Evolutionary conservation across 2,113 vertebrate genomes (phyloP).

Genomic region (Stictonetta naevosa): DNA sequence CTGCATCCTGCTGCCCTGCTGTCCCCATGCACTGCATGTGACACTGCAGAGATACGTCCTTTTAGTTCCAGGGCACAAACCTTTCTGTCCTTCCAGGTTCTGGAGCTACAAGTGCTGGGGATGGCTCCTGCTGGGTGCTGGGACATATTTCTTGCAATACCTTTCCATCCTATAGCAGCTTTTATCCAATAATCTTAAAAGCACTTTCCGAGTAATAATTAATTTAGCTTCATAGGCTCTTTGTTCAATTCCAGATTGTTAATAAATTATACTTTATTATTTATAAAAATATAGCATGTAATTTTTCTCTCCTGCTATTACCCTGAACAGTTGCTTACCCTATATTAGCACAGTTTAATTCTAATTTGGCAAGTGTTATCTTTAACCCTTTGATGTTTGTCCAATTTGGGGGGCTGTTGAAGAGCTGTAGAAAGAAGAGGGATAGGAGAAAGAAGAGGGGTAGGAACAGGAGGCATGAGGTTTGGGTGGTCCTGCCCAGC

Average conservation of each 20-base stretch:
- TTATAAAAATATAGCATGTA: slow-evolving; percentile 43
- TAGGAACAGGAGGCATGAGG: fast-evolving
- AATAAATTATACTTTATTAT: slow-evolving; percentile 69
- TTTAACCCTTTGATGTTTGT: background rate
- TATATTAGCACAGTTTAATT: slow-evolving; percentile 10
- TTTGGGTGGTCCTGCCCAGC: background rate
- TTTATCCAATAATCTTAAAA: slow-evolving; percentile 45
- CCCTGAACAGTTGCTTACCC: slow-evolving; percentile 13
- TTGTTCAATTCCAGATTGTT: slow-evolving; percentile 63
- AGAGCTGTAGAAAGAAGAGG: background rate
- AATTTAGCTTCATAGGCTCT: slow-evolving; percentile 52
- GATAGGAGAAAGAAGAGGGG: background rate
- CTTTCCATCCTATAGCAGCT: background rate
- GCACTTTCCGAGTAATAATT: slow-evolving; percentile 48
- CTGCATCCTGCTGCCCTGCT: fast-evolving
- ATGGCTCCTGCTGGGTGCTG: background rate
- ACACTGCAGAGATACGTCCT: background rate
- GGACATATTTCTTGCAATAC: fast-evolving
- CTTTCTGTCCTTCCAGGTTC: background rate
- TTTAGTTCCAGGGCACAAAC: background rate
- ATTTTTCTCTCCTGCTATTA: slow-evolving; percentile 15
- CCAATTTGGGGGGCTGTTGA: fast-evolving
- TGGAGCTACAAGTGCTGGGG: fast-evolving
- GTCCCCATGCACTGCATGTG: fast-evolving
- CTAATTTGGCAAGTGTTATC: background rate